Evolutionary conservation across 2,797 vertebrate genomes (phyloP).

Genomic region (Smutsia gigantea): DNA sequence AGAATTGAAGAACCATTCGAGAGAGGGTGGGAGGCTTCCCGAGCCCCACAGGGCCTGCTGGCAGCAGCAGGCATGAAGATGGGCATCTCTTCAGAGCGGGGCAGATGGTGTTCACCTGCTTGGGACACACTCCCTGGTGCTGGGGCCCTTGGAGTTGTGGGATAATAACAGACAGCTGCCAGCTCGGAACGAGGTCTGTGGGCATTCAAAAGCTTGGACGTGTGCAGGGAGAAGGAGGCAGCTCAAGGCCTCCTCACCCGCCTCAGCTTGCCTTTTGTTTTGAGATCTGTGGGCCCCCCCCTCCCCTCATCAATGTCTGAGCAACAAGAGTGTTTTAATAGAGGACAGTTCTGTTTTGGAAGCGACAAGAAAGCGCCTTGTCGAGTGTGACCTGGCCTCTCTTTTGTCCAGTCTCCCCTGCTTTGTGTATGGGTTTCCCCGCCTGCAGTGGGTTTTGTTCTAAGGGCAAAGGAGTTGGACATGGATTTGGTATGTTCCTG

Average conservation of each 20-base stretch:
- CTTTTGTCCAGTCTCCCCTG: slow-evolving; percentile 65
- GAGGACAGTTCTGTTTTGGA: slow-evolving; percentile 81
- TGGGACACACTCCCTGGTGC: slow-evolving; percentile 83
- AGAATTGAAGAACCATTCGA: neutral
- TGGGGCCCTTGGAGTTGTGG: slow-evolving; percentile 83
- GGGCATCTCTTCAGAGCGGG: slow-evolving; percentile 83
- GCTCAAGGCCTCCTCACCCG: slow-evolving; percentile 47
- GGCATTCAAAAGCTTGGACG: slow-evolving; percentile 85
- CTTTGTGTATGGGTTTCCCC: slow-evolving; percentile 36
- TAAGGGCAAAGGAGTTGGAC: slow-evolving; percentile 74
- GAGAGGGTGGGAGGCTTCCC: slow-evolving; percentile 50
- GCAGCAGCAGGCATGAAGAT: slow-evolving; percentile 62
- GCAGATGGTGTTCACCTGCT: slow-evolving; percentile 91
- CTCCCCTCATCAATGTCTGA: slow-evolving; percentile 63
- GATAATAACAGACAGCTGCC: slow-evolving; percentile 89
- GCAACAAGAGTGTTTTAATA: slow-evolving; percentile 74
- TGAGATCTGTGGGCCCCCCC: slow-evolving; percentile 50
- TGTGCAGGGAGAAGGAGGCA: slow-evolving; percentile 77
- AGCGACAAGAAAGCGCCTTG: slow-evolving; percentile 76
- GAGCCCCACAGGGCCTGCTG: slow-evolving; percentile 7
- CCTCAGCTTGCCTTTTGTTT: slow-evolving; percentile 72
- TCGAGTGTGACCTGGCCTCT: slow-evolving; percentile 76
- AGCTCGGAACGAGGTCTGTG: slow-evolving; percentile 83
- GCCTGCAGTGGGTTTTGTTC: slow-evolving; percentile 76
- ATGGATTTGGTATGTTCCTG: slow-evolving; percentile 77